Evolutionary conservation across 2,888 invertebrate genomes (phyloP).

Genomic region (Erebia epiphron): DNA sequence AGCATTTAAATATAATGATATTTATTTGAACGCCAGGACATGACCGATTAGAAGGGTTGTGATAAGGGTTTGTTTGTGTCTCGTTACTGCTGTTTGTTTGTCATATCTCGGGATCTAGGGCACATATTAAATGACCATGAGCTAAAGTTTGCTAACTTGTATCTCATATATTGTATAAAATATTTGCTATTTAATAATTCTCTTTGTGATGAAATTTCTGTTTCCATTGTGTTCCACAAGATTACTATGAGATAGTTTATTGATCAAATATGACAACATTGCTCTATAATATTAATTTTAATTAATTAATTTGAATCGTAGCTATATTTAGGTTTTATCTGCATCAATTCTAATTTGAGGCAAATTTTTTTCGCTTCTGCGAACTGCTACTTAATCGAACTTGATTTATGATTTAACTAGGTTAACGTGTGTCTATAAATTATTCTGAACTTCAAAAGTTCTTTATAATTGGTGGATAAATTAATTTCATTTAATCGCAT

Average conservation of each 20-base stretch:
- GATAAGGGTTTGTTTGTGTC: constrained; percentile 18
- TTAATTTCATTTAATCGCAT: too few species aligned
- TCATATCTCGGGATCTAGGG: constrained; percentile 12
- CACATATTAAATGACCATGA: constrained; percentile 13
- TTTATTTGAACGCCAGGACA: constrained; percentile 21
- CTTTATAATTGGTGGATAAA: too few species aligned
- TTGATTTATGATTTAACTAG: too few species aligned
- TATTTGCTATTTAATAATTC: not conserved
- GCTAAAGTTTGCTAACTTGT: constrained; percentile 7
- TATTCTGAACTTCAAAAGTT: too few species aligned
- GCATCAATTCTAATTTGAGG: too few species aligned
- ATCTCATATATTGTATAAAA: not conserved
- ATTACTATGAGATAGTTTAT: not conserved
- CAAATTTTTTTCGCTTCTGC: too few species aligned
- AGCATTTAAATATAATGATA: not conserved
- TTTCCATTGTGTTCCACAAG: not conserved
- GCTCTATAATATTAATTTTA: too few species aligned
- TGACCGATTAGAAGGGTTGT: constrained; percentile 30
- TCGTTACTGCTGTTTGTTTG: constrained; percentile 14
- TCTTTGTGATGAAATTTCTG: constrained; percentile 7
- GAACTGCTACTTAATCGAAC: too few species aligned
- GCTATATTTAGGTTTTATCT: too few species aligned
- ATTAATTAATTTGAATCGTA: too few species aligned
- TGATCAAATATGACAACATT: too few species aligned
- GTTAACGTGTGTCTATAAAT: too few species aligned